Evolutionary conservation across 2,888 invertebrate species (phyloP).

Genomic region (Campoplex capitator): DNA sequence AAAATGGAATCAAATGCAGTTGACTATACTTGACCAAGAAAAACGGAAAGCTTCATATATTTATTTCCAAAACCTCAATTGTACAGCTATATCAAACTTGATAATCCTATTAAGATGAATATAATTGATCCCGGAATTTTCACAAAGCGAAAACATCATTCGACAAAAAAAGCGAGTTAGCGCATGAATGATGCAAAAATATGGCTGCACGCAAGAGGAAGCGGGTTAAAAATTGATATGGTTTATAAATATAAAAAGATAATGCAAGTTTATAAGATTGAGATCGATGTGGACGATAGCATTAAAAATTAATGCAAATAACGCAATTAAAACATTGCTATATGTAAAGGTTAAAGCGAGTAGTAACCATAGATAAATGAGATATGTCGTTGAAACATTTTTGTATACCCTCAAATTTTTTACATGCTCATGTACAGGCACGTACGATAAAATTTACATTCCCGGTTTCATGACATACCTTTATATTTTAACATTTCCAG

Average conservation of each 20-base stretch:
- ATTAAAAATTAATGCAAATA: not conserved
- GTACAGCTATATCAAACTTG: not conserved
- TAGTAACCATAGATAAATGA: not conserved
- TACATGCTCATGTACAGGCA: not conserved
- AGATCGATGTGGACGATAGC: not conserved
- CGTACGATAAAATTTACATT: not conserved
- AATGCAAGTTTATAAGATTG: not conserved
- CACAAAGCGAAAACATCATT: not conserved
- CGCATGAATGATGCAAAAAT: not conserved
- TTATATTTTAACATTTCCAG: not conserved
- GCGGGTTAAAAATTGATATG: not conserved
- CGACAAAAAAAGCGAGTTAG: not conserved
- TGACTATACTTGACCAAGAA: too few relatives aligned
- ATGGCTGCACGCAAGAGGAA: not conserved
- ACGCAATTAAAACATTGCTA: not conserved
- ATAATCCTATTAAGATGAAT: not conserved
- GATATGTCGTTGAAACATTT: not conserved
- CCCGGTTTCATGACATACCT: not conserved
- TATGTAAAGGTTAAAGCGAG: not conserved
- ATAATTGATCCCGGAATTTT: not conserved
- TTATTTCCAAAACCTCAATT: not conserved
- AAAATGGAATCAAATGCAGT: too few relatives aligned
- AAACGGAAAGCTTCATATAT: too few relatives aligned
- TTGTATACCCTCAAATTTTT: conserved; percentile 3
- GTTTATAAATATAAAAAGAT: not conserved